These are phyloP conservation scores for Gopherus evgoodei DNA, from an alignment of 2,113 vertebrate genomes.

Conservation along the genomic window DNA sequence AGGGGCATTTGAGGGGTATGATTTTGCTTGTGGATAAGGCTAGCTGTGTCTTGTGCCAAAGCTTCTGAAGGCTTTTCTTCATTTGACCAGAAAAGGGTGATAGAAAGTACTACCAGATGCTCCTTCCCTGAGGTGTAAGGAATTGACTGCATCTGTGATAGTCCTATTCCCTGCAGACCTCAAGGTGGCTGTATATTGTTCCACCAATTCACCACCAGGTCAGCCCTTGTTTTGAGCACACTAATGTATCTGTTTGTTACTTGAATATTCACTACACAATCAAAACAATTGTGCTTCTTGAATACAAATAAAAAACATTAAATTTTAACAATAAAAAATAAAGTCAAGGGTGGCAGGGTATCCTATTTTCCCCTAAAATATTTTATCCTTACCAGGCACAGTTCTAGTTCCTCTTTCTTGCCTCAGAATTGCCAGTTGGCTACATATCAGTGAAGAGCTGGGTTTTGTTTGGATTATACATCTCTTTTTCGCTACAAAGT, in stretches of 20 bases:
- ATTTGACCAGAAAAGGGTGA: not conserved
- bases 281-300: conserved; percentile 45
- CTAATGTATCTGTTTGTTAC: conserved; percentile 25
- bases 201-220: not conserved
- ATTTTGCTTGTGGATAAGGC: not conserved
- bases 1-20: not conserved
- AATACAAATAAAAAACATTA: conserved; percentile 29
- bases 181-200: not conserved
- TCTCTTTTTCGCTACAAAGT: not conserved
- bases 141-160: not conserved
- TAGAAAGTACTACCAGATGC: not conserved
- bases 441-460: not conserved
- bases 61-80: not conserved
- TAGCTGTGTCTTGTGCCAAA: not conserved
- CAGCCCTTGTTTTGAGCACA: not conserved
- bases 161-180: not conserved
- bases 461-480: not conserved
- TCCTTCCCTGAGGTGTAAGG: not conserved
- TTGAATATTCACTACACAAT: conserved; percentile 61
- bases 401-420: not conserved
- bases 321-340: conserved; percentile 8
- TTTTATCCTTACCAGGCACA: conserved; percentile 6
- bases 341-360: conserved; percentile 11
- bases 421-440: not conserved
- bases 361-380: conserved; percentile 19